A percentile compares a stretch with the other conserved stretches of the same genome.
These are phyloP conservation scores for Plectus sambesii DNA, from an alignment of 1,140 invertebrate species.

Conservation along the genomic window DNA sequence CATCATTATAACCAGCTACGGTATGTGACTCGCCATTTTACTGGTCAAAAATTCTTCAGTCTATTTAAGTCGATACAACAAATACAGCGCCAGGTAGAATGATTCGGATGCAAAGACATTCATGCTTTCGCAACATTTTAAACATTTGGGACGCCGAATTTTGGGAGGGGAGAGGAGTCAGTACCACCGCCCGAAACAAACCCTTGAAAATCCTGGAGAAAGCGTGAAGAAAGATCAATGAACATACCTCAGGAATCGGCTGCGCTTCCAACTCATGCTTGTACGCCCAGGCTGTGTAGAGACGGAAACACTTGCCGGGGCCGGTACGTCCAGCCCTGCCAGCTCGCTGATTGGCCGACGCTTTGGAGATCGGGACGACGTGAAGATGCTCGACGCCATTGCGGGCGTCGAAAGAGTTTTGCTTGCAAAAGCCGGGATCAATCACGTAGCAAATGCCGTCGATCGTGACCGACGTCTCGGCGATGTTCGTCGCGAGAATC, in stretches of 20 bases:
- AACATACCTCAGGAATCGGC: constrained; percentile 68
- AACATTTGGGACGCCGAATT: too few relatives aligned
- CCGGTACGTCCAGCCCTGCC: constrained; percentile 80
- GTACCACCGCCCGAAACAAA: neutral
- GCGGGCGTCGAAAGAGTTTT: constrained; percentile 96
- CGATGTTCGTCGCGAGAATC: constrained; percentile 83
- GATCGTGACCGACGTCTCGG: constrained; percentile 92
- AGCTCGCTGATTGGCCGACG: constrained; percentile 83
- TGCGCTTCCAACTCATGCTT: constrained; percentile 95
- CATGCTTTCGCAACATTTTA: too few relatives aligned
- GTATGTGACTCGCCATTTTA: too few relatives aligned
- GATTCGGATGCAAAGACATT: too few relatives aligned
- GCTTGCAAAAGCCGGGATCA: constrained; percentile 79
- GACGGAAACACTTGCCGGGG: constrained; percentile 89
- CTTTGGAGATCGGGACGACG: constrained; percentile 93
- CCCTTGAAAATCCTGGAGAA: constrained; percentile 36
- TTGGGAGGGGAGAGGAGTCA: too few relatives aligned
- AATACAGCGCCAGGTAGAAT: too few relatives aligned
- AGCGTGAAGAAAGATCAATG: constrained; percentile 21
- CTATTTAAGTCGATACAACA: too few relatives aligned
- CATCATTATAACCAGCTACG: too few relatives aligned
- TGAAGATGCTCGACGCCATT: constrained; percentile 96
- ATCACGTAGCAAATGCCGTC: constrained; percentile 76
- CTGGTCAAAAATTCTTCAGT: too few relatives aligned
- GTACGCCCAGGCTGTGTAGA: constrained; percentile 94